These are phyloP conservation scores for Corythaeola cristata DNA, from an alignment of 2,113 vertebrate species.

Conservation along the genomic window DNA sequence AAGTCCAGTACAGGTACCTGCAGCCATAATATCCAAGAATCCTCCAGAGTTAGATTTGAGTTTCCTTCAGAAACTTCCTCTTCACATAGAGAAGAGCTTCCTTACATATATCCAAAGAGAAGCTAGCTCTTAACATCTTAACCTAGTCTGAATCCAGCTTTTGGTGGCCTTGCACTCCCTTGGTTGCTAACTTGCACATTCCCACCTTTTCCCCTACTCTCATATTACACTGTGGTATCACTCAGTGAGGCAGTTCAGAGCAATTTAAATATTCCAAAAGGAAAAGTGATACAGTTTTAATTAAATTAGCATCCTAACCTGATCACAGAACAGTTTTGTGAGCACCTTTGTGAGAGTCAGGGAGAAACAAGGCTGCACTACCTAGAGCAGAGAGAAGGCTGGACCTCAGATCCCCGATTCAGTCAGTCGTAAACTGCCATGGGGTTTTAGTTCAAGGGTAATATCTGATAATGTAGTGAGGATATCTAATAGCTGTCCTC, in stretches of 20 bases:
- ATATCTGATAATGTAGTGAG: background rate
- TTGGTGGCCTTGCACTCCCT: background rate
- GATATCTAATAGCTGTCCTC: background rate
- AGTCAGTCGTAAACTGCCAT: background rate
- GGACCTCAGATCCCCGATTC: accelerated
- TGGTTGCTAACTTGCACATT: background rate
- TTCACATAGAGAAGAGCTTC: background rate
- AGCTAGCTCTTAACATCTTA: background rate
- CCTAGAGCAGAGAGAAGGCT: background rate
- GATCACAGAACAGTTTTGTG: background rate
- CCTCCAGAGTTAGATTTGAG: background rate
- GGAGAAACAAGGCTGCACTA: background rate
- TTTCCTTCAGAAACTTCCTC: background rate
- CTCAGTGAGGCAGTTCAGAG: background rate
- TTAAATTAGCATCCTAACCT: background rate
- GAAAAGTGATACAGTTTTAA: background rate
- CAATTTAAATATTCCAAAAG: background rate
- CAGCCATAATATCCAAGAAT: background rate
- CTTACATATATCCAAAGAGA: background rate
- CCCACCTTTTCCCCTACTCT: background rate
- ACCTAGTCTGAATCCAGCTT: background rate
- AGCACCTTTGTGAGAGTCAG: background rate
- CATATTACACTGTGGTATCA: accelerated
- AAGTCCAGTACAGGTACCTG: background rate
- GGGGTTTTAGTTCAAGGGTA: background rate